Evolutionary conservation across 2,113 vertebrate genomes (phyloP), one percentile per base, ranked within the genome.

Genomic region (Ptyas mucosa): DNA sequence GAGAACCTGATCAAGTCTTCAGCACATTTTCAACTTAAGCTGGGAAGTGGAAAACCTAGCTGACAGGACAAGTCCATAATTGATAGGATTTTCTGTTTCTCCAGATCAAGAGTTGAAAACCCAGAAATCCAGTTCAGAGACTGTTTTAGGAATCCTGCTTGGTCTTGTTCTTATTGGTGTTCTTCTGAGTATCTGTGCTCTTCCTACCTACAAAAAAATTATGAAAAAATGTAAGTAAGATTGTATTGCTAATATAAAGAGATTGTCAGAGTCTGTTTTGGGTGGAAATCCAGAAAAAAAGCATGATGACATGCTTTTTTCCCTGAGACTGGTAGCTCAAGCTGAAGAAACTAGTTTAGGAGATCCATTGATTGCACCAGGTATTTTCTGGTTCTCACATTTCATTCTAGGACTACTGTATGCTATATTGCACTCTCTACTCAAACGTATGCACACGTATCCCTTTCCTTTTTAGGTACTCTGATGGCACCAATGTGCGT

Each of bases 191-290:
- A 3, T 95, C 94, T 98, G 97, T 0, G 97, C 97, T 5, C 97
- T 97, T 2, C 95, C 95, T 0, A 92, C 89, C 91, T 98, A 97
- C 87, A 95, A 95, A 93, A 97, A 95, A 85, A 34, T 98, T 91
- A 91, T 96, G 93, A 98, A 98, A 95, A 98, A 96, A 97, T 97
- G 98, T 98, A 95, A 51, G 97, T 95, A 26, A 39, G 0, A 0
- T 15, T 9, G 23, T 61, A 39, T 43, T 69, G 54, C 21, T 58
- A 43, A 57, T n/a, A n/a, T 3, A 8, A 20, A 39, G n/a, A 90
- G 61, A 61, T 1, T 5, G 18, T 69, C 51, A 3, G 43, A 14
- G 34, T 18, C 18, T 89, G 0, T 11, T 10, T 51, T n/a, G 64
- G 14, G 18, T 43, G 43, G 75, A n/a, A 52, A 3, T 23, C 29